These are phyloP conservation scores for Syngnathus acus DNA, from an alignment of 2,797 vertebrate genomes.

Conservation along the genomic window DNA sequence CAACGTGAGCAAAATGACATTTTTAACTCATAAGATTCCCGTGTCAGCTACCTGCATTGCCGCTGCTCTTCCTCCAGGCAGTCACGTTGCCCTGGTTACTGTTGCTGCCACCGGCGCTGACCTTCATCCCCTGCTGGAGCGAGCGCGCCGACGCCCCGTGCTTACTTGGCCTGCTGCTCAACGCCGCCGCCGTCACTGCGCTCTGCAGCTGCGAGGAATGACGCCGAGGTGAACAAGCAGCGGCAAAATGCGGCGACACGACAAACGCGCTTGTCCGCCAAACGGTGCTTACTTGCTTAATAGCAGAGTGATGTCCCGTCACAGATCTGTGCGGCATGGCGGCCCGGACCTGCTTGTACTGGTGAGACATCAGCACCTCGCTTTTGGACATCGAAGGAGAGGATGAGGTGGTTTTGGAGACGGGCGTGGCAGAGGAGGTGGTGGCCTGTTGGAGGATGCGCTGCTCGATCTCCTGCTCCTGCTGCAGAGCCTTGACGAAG, in stretches of 20 bases:
- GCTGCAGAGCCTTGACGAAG: constrained; percentile 95
- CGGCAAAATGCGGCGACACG: background rate
- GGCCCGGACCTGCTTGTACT: constrained; percentile 69
- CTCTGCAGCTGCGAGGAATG: constrained; percentile 83
- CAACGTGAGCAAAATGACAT: background rate
- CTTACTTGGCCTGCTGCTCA: constrained; percentile 82
- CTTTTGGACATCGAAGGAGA: constrained; percentile 62
- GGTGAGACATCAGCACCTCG: constrained; percentile 66
- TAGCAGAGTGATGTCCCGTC: constrained; percentile 74
- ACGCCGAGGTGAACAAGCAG: constrained; percentile 58
- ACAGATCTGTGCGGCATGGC: constrained; percentile 71
- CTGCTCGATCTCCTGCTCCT: constrained; percentile 98
- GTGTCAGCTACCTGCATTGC: constrained; percentile 76
- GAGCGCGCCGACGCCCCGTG: constrained; percentile 76
- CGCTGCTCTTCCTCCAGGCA: constrained; percentile 88
- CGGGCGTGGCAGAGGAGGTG: constrained; percentile 46
- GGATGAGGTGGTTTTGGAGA: constrained; percentile 56
- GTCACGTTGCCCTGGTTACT: constrained; percentile 66
- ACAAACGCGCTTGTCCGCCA: constrained; percentile 42
- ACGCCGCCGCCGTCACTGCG: constrained; percentile 71
- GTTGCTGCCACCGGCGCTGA: constrained; percentile 69
- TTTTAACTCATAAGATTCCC: background rate
- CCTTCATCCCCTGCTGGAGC: constrained; percentile 75
- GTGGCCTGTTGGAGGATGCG: constrained; percentile 86
- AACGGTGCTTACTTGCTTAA: constrained; percentile 79